Base-by-base conservation (phyloP, 92 coral and sea anemone species). In the Bergia puertoricense region DNA sequence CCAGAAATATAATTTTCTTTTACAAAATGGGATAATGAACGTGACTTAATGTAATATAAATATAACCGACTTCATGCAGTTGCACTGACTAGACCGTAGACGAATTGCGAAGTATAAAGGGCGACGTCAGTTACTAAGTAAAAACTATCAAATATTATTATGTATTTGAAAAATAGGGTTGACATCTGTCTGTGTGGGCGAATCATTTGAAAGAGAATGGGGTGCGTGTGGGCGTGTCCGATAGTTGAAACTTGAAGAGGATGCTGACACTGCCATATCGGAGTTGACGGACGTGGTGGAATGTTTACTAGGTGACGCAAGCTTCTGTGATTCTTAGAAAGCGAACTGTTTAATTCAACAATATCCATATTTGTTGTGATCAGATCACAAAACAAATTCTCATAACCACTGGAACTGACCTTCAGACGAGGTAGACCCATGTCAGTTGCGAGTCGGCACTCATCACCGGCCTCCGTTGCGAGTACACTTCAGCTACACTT, bases 221-320 rank as follows among this genome's bases (percentile, higher is more conserved):
- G 42, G 40, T 38, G 43, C 9, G 7, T 36, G 42, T 72, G 44
- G 87, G 67, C 44, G 66, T 84, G 62, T 3, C 65, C 37, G 20
- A 41, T 6, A 13, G 50, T 48, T 65, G 1, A 84, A 30, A 8
- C 15, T 41, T 76, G 20, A 36, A 37, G 76, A 74, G 2, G 78
- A 13, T 83, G 62, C 16, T 76, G 37, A 23, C 22, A 14, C 22
- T 46, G 6, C 16, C 11, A 43, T 30, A 38, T 68, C 67, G 66
- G 42, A 71, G 77, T 10, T 71, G 66, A 42, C 11, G 66, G 77
- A 84, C 87, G 87, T 84, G 87, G 42, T 48, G 79, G 87, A 84
- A 84, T 84, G 79, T 46, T 72, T 30, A 2, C 13, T 71, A 23
- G 43, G 77, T 36, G 79, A 84, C 87, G 50, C 30, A 37, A 45